Base-by-base conservation (phyloP, 2,888 invertebrate genomes). In the Drosophila siamana region DNA sequence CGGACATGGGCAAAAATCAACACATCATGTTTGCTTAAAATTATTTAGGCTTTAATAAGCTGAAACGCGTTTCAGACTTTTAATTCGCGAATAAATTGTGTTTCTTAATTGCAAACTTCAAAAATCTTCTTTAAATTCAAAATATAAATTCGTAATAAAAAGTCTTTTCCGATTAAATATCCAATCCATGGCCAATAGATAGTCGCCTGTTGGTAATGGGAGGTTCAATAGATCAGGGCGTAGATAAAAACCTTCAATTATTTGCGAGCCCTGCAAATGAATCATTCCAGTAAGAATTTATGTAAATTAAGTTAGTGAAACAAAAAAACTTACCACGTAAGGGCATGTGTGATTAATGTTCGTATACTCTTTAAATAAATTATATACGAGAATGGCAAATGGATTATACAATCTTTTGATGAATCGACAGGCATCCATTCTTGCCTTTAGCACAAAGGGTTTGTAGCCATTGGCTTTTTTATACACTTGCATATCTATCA, bases 281-380 rank as follows among this genome's bases (percentile, higher is more conserved):
- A n/a, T n/a, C n/a, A n/a, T n/a, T n/a, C n/a, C n/a, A n/a, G n/a
- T n/a, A n/a, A n/a, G n/a, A n/a, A n/a, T n/a, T n/a, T n/a, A n/a
- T n/a, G n/a, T n/a, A n/a, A n/a, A n/a, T n/a, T n/a, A n/a, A 15
- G 15, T 38, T 13, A 7, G 15, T 6, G 15, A 7, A 3, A 19
- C 15, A 7, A 11, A 7, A 7, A 30, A 26, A 48, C 50, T 59
- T 28, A 70, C 70, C 22, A 8, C 38, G 26, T 26, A 71, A 0
- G 71, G 71, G 6, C 70, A 71, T 6, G 65, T 28, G n/a, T 71
- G 70, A 30, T 71, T 69, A 0, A 70, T 9, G 16, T 69, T 71
- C 8, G 36, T 36, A 9, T 16, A 44, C 0, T 52, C 46, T 24
- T 47, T 69, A 8, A 56, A 11, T 4, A 69, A 6, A 1, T 16